phyloP scores from a whole-genome alignment of 2,113 vertebrate species.

The Martes martes region DNA sequence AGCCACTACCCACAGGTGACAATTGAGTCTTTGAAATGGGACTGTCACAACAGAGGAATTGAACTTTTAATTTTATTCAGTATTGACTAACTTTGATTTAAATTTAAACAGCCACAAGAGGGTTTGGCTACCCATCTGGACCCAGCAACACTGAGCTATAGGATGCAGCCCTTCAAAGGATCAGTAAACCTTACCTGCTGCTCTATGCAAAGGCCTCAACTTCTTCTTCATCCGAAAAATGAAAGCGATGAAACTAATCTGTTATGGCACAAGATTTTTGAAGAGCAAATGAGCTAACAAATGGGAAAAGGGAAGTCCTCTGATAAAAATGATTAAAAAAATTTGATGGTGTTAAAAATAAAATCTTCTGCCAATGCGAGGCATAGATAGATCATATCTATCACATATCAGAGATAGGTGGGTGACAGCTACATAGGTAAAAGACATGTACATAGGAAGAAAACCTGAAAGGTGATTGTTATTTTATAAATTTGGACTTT shows the following conservation, averaged over 20 bases:
- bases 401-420: background rate
- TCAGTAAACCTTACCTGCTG: background rate
- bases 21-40: background rate
- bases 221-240: constrained; percentile 16
- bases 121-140: background rate
- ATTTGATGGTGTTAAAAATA: background rate
- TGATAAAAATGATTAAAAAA: background rate
- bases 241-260: background rate
- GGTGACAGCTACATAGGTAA: background rate
- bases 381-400: background rate
- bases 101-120: background rate
- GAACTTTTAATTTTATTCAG: background rate
- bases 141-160: background rate
- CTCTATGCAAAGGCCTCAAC: background rate
- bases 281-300: background rate
- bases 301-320: background rate
- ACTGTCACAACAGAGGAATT: background rate
- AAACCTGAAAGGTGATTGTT: background rate
- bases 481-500: background rate
- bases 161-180: background rate
- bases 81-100: background rate
- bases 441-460: background rate
- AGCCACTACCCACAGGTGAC: background rate
- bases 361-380: background rate
- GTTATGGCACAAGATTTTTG: background rate